phyloP scores from a whole-genome alignment of 2,797 vertebrate species.

The Alcedo atthis region DNA sequence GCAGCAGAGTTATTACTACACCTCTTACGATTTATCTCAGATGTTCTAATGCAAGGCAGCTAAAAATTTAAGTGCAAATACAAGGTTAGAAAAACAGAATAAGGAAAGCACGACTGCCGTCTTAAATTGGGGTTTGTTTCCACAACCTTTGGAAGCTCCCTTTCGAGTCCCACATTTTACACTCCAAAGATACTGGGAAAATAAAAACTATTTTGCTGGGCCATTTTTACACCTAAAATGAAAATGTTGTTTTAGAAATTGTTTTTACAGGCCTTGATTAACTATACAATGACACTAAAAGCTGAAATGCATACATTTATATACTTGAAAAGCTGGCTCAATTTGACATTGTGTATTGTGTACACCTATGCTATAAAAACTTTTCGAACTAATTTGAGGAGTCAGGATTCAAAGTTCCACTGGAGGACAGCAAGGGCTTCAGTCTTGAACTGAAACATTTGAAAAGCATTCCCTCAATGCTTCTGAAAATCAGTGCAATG shows the following conservation, averaged over 20 bases:
- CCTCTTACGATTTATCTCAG: constrained; percentile 43
- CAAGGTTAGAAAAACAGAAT: constrained; percentile 40
- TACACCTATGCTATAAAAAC: background rate
- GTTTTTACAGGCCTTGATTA: background rate
- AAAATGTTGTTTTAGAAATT: background rate
- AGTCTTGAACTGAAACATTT: background rate
- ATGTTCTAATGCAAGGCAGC: constrained; percentile 27
- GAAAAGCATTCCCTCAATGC: background rate
- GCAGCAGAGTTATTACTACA: constrained; percentile 23
- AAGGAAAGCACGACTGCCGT: background rate
- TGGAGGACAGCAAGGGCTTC: background rate
- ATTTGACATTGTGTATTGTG: background rate
- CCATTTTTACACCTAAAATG: background rate
- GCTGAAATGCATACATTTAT: background rate
- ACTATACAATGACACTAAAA: background rate
- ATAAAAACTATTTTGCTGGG: background rate
- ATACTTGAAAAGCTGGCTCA: background rate
- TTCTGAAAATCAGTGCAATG: background rate
- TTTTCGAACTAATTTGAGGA: background rate
- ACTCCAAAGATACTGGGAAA: background rate
- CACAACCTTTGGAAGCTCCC: background rate
- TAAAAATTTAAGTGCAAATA: constrained; percentile 39
- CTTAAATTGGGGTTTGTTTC: background rate
- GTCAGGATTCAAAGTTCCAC: background rate
- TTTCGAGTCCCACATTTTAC: background rate